Conservation (phyloP, 2,888 invertebrate genomes). For the Invenusta paracnida region DNA sequence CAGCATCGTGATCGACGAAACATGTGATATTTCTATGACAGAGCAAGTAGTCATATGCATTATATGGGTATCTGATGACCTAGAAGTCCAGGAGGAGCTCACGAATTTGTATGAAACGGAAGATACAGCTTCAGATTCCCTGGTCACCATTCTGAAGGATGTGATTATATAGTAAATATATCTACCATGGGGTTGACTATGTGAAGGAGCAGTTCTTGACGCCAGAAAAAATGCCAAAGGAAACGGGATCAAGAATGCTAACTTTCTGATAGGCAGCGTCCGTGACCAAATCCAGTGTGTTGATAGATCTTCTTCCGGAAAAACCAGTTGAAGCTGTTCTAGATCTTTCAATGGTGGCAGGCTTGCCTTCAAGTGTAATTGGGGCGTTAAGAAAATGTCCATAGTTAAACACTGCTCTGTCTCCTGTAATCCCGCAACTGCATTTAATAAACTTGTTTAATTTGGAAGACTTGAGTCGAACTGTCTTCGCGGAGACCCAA, state of each 20-base stretch:
- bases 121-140: too few relatives aligned
- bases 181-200: constrained; percentile 83
- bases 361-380: constrained; percentile 63
- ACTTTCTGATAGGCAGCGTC: constrained; percentile 80
- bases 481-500: constrained; percentile 75
- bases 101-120: too few relatives aligned
- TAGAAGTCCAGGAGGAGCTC: too few relatives aligned
- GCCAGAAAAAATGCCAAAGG: constrained; percentile 78
- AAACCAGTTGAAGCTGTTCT: constrained; percentile 74
- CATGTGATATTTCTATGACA: too few relatives aligned
- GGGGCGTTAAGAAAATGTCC: constrained; percentile 71
- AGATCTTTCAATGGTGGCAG: constrained; percentile 88
- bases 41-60: too few relatives aligned
- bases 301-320: constrained; percentile 48
- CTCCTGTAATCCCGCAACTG: constrained; percentile 77
- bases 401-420: constrained; percentile 74
- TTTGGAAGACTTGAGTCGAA: constrained; percentile 69
- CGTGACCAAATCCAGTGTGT: constrained; percentile 72
- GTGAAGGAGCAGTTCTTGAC: constrained; percentile 75
- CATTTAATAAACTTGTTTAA: constrained; percentile 60
- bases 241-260: constrained; percentile 69
- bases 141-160: too few relatives aligned
- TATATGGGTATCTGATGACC: too few relatives aligned
- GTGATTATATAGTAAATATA: too few relatives aligned
- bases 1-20: too few relatives aligned